Conservation (phyloP, 2,797 vertebrate species). For the Paguma larvata region DNA sequence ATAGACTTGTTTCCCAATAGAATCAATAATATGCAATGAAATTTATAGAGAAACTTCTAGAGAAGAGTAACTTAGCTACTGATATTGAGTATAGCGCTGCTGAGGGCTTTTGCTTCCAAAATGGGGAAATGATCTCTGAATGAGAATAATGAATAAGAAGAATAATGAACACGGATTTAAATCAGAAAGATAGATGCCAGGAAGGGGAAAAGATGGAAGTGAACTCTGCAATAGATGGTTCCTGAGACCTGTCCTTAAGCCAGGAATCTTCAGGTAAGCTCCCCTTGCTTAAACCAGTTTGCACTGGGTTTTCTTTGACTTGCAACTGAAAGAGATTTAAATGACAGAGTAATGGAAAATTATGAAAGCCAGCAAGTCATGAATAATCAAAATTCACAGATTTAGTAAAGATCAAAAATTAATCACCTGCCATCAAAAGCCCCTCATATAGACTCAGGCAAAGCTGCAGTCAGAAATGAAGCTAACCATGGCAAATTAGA, state of each 20-base stretch:
- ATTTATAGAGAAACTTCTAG: not conserved
- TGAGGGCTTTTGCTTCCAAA: not conserved
- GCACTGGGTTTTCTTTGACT: not conserved
- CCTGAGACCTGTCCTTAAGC: not conserved
- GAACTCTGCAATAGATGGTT: not conserved
- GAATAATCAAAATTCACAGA: constrained; percentile 23
- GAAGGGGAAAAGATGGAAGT: not conserved
- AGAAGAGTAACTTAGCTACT: not conserved
- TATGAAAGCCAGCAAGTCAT: not conserved
- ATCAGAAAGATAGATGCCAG: not conserved
- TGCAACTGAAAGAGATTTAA: not conserved
- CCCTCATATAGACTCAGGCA: not conserved
- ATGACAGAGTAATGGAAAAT: not conserved
- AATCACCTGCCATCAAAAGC: not conserved
- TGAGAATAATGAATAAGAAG: not conserved
- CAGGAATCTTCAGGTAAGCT: not conserved
- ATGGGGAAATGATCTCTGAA: not conserved
- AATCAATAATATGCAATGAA: not conserved
- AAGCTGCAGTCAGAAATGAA: not conserved
- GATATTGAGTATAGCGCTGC: not conserved
- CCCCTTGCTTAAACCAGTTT: not conserved
- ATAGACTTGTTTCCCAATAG: not conserved
- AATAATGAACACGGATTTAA: not conserved
- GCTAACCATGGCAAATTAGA: not conserved
- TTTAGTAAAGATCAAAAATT: not conserved